Base-by-base conservation (phyloP, 2,113 vertebrate genomes). In the Ellobius talpinus region DNA sequence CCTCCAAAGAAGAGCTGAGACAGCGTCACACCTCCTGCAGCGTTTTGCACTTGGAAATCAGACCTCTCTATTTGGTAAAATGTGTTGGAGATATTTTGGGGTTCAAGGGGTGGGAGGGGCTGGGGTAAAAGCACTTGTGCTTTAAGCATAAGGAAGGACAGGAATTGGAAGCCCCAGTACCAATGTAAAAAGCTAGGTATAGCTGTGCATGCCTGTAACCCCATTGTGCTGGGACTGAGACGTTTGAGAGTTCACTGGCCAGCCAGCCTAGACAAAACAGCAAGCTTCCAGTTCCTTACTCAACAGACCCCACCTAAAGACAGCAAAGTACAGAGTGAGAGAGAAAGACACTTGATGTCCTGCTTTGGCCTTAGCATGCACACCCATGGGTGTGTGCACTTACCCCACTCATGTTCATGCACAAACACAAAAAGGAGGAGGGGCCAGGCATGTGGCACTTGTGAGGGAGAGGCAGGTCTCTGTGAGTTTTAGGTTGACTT, bases 71-170 rank as follows among this genome's bases (percentile, higher is more conserved):
- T 24, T 74, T 76, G 19, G 79, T 52, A 76, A 95, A 94, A 93
- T 23, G 79, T 92, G 95, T 93, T 63, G 87, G 45, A 76, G 87
- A 63, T 94, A 91, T 97, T 96, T 96, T 63, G 50, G 29, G 82
- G 45, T 76, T 90, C 45, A 68, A 92, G 86, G 89, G 39, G 61
- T 79, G 50, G 66, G 42, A 68, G 47, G 52, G 24, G 45, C 26
- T 73, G 45, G 14, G 14, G 39, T 24, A 68, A 47, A 63, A 86
- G 63, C 17, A 23, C 17, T 66, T 33, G 61, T 0, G 26, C 36
- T 31, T 5, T 10, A 23, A 86, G 16, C 82, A 45, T 33, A 31
- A 52, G 45, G 65, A 23, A 52, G 45, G 65, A 23, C 47, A 33
- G n/a, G 65, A 26, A 33, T 52, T 70, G 24, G 33, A 87, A n/a